phyloP scores from a whole-genome alignment of 2,113 vertebrate genomes.

The Strix aluco region DNA sequence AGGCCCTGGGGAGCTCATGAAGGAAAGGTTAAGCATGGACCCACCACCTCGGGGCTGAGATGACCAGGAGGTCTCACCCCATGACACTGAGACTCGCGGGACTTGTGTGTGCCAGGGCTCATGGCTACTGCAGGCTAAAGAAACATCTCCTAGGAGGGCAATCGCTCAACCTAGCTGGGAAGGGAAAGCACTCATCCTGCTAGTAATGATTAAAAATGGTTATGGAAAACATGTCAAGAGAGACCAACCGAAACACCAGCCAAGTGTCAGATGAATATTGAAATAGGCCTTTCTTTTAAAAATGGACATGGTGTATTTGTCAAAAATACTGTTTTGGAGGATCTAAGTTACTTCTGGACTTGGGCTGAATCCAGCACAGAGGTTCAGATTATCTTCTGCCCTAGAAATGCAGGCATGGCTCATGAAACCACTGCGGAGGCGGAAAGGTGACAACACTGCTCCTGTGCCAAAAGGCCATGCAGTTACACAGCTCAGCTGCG shows the following conservation, averaged over 20 bases:
- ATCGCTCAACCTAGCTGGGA: background rate
- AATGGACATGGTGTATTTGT: background rate
- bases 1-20: background rate
- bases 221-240: background rate
- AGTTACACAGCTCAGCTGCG: background rate
- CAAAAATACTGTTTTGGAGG: background rate
- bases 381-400: background rate
- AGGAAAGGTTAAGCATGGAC: background rate
- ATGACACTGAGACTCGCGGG: background rate
- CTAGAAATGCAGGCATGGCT: background rate
- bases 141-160: background rate
- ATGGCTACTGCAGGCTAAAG: background rate
- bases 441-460: background rate
- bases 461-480: background rate
- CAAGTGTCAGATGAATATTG: background rate
- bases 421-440: background rate
- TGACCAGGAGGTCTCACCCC: background rate
- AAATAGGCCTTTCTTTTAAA: background rate
- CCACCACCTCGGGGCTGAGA: background rate
- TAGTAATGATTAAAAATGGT: background rate
- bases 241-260: background rate
- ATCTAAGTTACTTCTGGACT: background rate
- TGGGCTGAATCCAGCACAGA: background rate
- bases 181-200: background rate
- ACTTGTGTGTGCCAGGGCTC: background rate